Evolutionary conservation across 2,888 invertebrate genomes (phyloP), one percentile per base, ranked within the genome.

Genomic region (Eupithecia exiguata): DNA sequence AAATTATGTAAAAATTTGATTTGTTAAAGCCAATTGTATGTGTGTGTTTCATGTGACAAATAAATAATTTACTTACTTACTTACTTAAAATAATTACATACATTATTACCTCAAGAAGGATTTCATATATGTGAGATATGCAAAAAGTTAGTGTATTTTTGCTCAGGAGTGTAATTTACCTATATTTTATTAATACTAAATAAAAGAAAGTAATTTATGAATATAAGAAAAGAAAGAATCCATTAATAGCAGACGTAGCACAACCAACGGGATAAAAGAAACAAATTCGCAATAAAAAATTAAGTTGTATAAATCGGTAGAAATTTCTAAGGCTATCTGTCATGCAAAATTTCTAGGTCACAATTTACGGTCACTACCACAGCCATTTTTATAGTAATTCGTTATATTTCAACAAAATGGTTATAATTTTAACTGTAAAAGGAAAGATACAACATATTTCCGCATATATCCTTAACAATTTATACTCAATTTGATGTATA

Each of bases 301-400:
- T 71, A 74, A 74, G 70, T 43, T 66, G 30, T 43, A 7, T 7
- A 6, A 36, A 68, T 40, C 65, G 65, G 72, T 69, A 72, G 71
- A 58, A 5, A 25, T 25, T 21, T 10, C 0, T 49, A 68, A 38
- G 62, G 21, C 40, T 16, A 43, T 58, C 25, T 25, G 30, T 58
- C 46, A 66, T 61, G 71, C 46, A 67, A 68, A 74, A 68, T 62
- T 40, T 25, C 25, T 53, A 62, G 25, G 7, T 9, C 49, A 72
- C 36, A 71, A 74, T 74, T 74, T 65, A 71, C 71, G 40, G 53
- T 53, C 53, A 46, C 49, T 38, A 67, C 21, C 66, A 68, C 49
- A 71, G 71, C 68, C 68, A 62, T 43, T 16, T 25, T 58, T 58
- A 58, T 25, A 58, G 21, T 25, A 21, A 21, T 49, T n/a, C 49